Evolutionary conservation across 1,140 invertebrate species (phyloP).

Genomic region (Holcopasites calliopsidis): DNA sequence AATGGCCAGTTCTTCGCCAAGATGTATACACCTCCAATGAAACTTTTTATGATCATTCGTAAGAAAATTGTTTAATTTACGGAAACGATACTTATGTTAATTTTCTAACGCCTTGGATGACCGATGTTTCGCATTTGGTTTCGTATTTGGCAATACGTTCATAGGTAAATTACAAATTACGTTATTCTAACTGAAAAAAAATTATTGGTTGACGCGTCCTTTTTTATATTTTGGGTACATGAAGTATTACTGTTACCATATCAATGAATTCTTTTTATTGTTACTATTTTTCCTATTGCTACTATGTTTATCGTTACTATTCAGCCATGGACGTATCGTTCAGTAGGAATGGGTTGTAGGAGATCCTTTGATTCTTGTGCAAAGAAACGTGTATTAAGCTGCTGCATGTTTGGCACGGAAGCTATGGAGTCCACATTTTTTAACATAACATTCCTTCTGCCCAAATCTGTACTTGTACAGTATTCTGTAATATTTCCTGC

Average conservation of each 20-base stretch:
- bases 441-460: background rate
- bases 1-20: background rate
- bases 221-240: slow-evolving; percentile 8
- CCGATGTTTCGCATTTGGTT: background rate
- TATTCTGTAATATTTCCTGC: no score
- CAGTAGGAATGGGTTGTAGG: no score
- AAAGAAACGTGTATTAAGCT: background rate
- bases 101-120: no score
- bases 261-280: slow-evolving; percentile 1
- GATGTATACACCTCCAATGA: background rate
- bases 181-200: background rate
- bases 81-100: background rate
- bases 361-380: background rate
- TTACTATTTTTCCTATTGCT: background rate
- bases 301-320: no score
- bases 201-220: no score
- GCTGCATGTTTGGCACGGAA: background rate
- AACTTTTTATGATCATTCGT: no score
- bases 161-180: background rate
- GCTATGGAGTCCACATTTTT: background rate
- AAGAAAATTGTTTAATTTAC: no score
- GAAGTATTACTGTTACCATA: slow-evolving; percentile 23
- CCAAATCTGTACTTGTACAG: slow-evolving; percentile 19
- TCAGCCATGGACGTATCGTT: background rate
- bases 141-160: background rate